A percentile compares a stretch with the other conserved stretches of the same genome.
Evolutionary conservation across 2,888 invertebrate species (phyloP).

Genomic region (Agriopis leucophaearia): DNA sequence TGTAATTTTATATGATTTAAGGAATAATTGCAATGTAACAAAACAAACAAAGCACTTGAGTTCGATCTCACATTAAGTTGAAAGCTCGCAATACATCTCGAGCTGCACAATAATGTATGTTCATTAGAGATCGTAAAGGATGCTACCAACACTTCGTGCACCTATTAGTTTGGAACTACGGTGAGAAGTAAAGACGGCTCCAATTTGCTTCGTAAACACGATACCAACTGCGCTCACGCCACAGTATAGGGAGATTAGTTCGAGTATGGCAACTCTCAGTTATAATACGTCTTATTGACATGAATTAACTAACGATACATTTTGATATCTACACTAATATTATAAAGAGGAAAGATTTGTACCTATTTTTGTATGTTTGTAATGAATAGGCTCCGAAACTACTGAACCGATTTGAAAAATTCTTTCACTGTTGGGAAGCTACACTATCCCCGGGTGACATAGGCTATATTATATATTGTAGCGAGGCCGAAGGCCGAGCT

Average conservation of each 20-base stretch:
- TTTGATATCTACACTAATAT: no score
- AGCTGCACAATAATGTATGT: constrained; percentile 27
- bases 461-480: no score
- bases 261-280: neutral
- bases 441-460: no score
- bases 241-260: constrained; percentile 18
- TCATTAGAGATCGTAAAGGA: constrained; percentile 30
- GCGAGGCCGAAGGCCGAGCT: no score
- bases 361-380: no score
- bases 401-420: no score
- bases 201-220: constrained; percentile 63
- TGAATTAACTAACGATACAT: no score
- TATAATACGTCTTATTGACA: neutral
- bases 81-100: constrained; percentile 8
- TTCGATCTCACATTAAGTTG: neutral
- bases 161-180: constrained; percentile 52
- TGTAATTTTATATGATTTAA: no score
- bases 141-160: constrained; percentile 39
- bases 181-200: constrained; percentile 54
- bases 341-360: no score
- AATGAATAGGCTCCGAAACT: no score
- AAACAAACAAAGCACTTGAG: neutral
- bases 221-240: constrained; percentile 58
- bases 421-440: no score
- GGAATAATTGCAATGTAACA: no score